phyloP scores from a whole-genome alignment of 2,888 invertebrate species.

The Xanthia icteritia region DNA sequence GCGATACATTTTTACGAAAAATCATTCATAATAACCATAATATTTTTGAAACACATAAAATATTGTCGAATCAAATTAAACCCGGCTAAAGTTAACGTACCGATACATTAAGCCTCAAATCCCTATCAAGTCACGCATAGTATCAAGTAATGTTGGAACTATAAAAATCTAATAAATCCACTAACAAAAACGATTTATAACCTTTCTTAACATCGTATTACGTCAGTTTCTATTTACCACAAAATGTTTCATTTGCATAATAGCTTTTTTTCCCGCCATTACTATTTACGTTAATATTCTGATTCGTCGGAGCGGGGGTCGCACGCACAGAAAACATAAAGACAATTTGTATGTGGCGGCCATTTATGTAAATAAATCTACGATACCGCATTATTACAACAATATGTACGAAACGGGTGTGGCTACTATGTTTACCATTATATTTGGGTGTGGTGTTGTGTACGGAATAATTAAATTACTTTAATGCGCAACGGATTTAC shows the following conservation, averaged over 20 bases:
- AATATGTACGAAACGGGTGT: constrained; percentile 84
- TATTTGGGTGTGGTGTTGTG: constrained; percentile 83
- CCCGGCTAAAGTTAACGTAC: constrained; percentile 23
- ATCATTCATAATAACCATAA: constrained; percentile 11
- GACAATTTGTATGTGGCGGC: constrained; percentile 88
- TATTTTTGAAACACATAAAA: constrained; percentile 25
- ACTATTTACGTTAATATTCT: constrained; percentile 90
- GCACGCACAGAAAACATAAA: constrained; percentile 90
- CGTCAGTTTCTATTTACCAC: constrained; percentile 89
- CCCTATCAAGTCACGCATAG: constrained; percentile 73
- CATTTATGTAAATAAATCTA: constrained; percentile 90
- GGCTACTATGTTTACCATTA: constrained; percentile 83
- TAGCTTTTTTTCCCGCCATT: constrained; percentile 89
- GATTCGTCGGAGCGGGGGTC: constrained; percentile 87
- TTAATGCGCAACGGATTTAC: constrained; percentile 69
- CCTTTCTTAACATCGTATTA: constrained; percentile 85
- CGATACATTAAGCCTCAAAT: constrained; percentile 56
- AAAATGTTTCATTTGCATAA: constrained; percentile 90
- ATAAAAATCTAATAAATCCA: constrained; percentile 81
- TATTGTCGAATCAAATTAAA: constrained; percentile 32
- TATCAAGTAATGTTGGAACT: constrained; percentile 67
- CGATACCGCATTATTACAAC: constrained; percentile 86
- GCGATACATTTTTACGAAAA: neutral
- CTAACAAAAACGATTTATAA: constrained; percentile 86
- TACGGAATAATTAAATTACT: constrained; percentile 77